Evolutionary conservation across 2,797 vertebrate genomes (phyloP), one percentile per base, ranked within the genome.

Genomic region (Oreonectes daqikongensis): DNA sequence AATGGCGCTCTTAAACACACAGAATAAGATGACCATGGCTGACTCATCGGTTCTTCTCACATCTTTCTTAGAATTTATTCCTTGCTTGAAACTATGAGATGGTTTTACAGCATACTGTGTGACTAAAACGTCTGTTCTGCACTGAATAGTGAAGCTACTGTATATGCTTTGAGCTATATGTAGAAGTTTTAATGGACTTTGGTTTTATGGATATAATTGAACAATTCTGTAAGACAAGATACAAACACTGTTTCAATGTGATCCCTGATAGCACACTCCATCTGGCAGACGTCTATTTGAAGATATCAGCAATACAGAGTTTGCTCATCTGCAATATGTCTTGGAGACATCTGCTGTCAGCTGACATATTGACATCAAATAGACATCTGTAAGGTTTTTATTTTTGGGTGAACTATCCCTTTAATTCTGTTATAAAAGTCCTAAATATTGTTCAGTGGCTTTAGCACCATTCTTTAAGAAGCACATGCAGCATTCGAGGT

Each of bases 1-100:
- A 87, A 88, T 86, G 84, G 83, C 78, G 66, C 72, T 80, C 85
- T 84, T 81, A 86, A 83, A 83, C 83, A 78, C 66, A 81, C 71
- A 79, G 83, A 84, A 85, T 84, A 85, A 80, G 71, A 82, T 67
- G 75, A 78, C 67, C 46, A 55, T 22, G 50, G 74, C 80, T 75
- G 80, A 84, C 80, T 82, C 78, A 69, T 79, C 82, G 61, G n/a
- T 35, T 52, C 57, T 40, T 57, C 57, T 40, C 44, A 60, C 68
- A 69, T 75, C 66, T 68, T 67, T 69, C 67, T 69, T n/a, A 28
- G 40, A 59, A 65, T 57, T 30, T 50, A 75, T 75, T 22, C 28
- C 69, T 59, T 66, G 52, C 63, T 69, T 22, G 35, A 70, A 70
- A 63, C 22, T 53, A 26, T 48, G 40, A 30, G 24, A 42, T 22